Evolutionary conservation across 2,113 vertebrate species (phyloP), one percentile per base, ranked within the genome.

Genomic region (Procavia capensis): DNA sequence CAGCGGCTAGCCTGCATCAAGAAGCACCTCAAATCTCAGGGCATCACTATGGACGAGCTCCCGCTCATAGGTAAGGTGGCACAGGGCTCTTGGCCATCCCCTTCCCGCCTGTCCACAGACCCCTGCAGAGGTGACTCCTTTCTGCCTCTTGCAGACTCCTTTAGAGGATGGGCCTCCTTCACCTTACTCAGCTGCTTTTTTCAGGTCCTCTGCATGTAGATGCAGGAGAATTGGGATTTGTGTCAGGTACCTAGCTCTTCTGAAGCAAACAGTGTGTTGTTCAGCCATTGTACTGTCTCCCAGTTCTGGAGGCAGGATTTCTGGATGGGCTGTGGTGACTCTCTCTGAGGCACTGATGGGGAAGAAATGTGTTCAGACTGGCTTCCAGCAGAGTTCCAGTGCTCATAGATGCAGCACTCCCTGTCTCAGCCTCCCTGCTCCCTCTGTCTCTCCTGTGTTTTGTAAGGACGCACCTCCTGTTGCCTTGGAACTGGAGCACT

Each of bases 1-100:
- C 99, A 99, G 99, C 99, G 99, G 93, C 99, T 99, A 97, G 99
- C 99, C 98, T 99, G 99, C 98, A 99, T 99, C 98, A 99, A 99
- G 98, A 99, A 99, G 98, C 99, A 99, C 99, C 99, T 99, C 99
- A 99, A 99, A 99, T 99, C 99, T 99, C 99, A 99, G 99, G 99
- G 99, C 99, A 99, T 99, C 98, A 98, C 98, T 98, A 99, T 99
- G 99, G 99, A 99, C 16, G 99, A 99, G 98, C 99, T 99, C 94
- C 99, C 99, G 41, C 99, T 99, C 98, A 99, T 99, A 97, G 99
- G 99, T 99, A 97, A 99, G 99, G 63, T 2, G 2, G 84, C 94
- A 29, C 2, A 0, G 8, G 4, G 13, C 31, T 5, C 7, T n/a
- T n/a, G n/a, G n/a, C n/a, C n/a, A 29, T 13, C 13, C 63, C 63